These are phyloP conservation scores for Drosophila eohydei DNA, from an alignment of 2,888 invertebrate species.

Conservation along the genomic window DNA sequence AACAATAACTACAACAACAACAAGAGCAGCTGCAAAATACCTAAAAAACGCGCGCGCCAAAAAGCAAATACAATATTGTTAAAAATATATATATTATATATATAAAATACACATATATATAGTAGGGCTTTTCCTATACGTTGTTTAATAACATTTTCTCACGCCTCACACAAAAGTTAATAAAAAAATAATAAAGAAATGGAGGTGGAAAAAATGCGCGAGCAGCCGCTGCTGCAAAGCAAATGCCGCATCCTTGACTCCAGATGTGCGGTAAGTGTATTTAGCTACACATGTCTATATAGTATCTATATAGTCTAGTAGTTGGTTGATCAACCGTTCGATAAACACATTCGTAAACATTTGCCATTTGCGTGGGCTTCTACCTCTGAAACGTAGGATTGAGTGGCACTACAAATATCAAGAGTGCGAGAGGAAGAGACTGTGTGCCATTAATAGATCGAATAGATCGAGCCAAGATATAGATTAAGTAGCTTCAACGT, in stretches of 20 bases:
- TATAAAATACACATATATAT: conserved; percentile 12
- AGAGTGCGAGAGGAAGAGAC: conserved; percentile 11
- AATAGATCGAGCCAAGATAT: conserved; percentile 26
- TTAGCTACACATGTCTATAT: neutral
- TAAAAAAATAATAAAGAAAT: conserved; percentile 55
- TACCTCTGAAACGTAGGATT: neutral
- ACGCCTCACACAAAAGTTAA: conserved; percentile 14
- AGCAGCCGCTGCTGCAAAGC: conserved; percentile 75
- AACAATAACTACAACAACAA: conserved; percentile 11
- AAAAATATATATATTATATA: conserved; percentile 12
- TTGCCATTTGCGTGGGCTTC: conserved; percentile 49
- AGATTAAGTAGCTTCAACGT: conserved; percentile 24
- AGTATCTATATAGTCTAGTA: neutral
- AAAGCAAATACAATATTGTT: conserved; percentile 30
- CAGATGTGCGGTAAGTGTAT: conserved; percentile 83
- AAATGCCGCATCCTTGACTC: conserved; percentile 79
- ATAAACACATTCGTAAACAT: conserved; percentile 35
- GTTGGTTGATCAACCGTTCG: conserved; percentile 31
- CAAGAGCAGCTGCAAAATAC: conserved; percentile 20
- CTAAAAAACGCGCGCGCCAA: conserved; percentile 61
- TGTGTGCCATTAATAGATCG: conserved; percentile 62
- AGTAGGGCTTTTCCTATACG: conserved; percentile 44
- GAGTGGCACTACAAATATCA: conserved; percentile 51
- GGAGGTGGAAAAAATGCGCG: conserved; percentile 81
- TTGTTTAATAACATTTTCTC: conserved; percentile 28